phyloP scores from a whole-genome alignment of 2,888 invertebrate genomes.

The Mesorhabditis sp. region DNA sequence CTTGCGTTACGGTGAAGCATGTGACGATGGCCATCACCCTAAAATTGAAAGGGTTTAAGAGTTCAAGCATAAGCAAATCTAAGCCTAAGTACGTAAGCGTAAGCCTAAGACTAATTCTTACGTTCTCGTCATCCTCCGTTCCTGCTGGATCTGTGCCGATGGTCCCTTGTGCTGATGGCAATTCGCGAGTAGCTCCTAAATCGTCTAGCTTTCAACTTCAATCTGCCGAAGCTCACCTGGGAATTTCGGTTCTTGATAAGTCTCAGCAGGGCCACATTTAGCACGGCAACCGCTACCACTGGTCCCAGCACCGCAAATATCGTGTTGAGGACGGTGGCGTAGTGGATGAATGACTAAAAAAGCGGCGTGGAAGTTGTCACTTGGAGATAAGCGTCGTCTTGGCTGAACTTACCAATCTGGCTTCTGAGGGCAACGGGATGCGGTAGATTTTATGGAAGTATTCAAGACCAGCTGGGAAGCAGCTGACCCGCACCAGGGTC shows the following conservation, averaged over 20 bases:
- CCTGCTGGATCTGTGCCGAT: constrained; percentile 32
- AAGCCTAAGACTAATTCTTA: too few species aligned
- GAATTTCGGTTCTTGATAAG: constrained; percentile 33
- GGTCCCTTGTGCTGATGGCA: constrained; percentile 20
- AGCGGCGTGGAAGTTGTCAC: too few species aligned
- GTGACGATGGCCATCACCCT: constrained; percentile 40
- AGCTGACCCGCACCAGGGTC: constrained; percentile 28
- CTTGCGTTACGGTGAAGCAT: constrained; percentile 42
- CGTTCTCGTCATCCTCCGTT: constrained; percentile 37
- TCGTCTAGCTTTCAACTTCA: neutral
- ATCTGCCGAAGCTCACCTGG: constrained; percentile 16
- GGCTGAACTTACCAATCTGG: too few species aligned
- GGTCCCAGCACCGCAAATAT: constrained; percentile 33
- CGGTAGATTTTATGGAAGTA: too few species aligned
- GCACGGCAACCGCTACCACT: constrained; percentile 31
- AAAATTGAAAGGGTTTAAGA: neutral
- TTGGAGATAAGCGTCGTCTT: too few species aligned
- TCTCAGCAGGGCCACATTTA: constrained; percentile 36
- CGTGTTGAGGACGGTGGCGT: constrained; percentile 25
- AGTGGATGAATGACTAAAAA: constrained; percentile 13
- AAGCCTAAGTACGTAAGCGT: too few species aligned
- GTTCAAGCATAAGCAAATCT: neutral
- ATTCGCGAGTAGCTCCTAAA: constrained; percentile 24
- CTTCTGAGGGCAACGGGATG: too few species aligned
- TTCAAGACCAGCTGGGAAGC: constrained; percentile 13